Conservation (phyloP, 2,113 vertebrate genomes). For the Eubucco bourcierii region DNA sequence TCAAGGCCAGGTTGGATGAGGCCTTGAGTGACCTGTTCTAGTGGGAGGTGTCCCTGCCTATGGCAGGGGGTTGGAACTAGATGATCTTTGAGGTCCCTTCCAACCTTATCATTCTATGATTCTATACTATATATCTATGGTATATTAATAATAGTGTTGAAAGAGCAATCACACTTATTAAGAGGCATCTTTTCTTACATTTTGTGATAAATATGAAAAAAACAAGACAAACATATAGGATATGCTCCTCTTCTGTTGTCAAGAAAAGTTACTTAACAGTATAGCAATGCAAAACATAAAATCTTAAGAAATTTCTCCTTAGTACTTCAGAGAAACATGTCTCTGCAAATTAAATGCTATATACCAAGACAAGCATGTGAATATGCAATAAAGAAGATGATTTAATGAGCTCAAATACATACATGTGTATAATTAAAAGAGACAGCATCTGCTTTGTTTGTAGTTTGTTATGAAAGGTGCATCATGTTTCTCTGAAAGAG, state of each 20-base stretch:
- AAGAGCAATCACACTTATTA: neutral
- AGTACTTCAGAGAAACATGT: neutral
- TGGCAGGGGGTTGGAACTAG: too few species aligned
- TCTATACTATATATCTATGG: neutral
- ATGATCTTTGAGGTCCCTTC: too few species aligned
- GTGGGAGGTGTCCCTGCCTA: too few species aligned
- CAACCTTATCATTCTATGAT: too few species aligned
- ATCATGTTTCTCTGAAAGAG: neutral
- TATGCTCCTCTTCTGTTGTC: neutral
- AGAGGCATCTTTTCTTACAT: neutral
- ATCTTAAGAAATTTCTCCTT: neutral
- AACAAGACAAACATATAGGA: neutral
- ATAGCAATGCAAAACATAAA: neutral
- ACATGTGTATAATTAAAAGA: neutral
- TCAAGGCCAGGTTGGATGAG: too few species aligned
- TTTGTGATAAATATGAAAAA: neutral
- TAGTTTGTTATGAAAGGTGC: neutral
- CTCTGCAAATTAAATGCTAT: neutral
- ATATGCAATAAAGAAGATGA: neutral
- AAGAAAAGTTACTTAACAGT: neutral
- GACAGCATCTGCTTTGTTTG: neutral
- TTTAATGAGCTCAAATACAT: conserved; percentile 31
- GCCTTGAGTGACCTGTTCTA: too few species aligned
- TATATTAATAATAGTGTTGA: neutral
- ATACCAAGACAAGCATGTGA: neutral